Evolutionary conservation across 23 tunicate genomes (phyloP).

Genomic region (Styela clava): DNA sequence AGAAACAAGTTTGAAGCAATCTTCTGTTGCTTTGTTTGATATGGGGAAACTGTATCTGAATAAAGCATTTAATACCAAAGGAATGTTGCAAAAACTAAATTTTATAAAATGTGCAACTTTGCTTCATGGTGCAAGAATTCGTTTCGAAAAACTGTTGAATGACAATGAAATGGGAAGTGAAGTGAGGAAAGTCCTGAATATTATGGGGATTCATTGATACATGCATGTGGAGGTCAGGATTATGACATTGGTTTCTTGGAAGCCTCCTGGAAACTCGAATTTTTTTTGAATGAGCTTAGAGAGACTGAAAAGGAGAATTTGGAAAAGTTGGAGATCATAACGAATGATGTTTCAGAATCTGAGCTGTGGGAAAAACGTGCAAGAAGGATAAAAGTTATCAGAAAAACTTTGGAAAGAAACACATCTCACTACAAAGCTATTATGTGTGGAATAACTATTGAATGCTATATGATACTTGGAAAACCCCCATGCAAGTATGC

Average conservation of each 20-base stretch:
- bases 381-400: background rate
- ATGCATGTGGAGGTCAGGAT: background rate
- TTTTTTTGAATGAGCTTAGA: background rate
- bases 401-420: background rate
- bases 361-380: background rate
- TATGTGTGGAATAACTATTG: background rate
- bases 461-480: constrained; percentile 25
- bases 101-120: constrained; percentile 42
- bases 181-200: background rate
- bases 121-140: constrained; percentile 37
- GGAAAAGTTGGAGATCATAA: background rate
- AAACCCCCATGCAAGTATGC: constrained; percentile 39
- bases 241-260: background rate
- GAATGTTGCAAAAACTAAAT: constrained; percentile 34
- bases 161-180: background rate
- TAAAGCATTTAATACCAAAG: background rate
- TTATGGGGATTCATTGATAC: background rate
- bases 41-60: constrained; percentile 39
- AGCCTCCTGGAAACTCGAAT: background rate
- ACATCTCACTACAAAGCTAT: background rate
- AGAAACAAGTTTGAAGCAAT: constrained; percentile 17
- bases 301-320: background rate
- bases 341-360: background rate
- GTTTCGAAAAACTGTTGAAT: background rate
- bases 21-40: constrained; percentile 40